Base-by-base conservation (phyloP, 1,140 invertebrate species). In the Pogonomyrmex californicus region DNA sequence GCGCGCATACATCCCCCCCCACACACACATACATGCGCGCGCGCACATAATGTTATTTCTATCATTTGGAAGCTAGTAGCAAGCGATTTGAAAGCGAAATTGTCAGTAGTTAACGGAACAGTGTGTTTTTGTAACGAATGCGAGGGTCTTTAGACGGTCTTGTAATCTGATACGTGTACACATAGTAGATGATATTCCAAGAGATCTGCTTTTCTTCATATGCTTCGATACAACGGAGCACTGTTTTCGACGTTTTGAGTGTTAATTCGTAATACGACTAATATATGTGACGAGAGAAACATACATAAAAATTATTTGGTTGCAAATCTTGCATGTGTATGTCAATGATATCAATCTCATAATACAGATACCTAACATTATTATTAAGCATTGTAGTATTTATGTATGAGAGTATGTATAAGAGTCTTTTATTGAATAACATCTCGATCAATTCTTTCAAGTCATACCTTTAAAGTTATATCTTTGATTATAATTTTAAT, bases 61-160 rank as follows among this genome's bases (percentile, higher is more conserved):
- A 68, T 5, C 30, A 17, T 30, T 60, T 33, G 23, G n/a, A 38
- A 65, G 44, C 7, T 23, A 38, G 58, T 51, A 49, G 14, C 33
- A 33, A 47, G 44, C n/a, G 76, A 81, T 70, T 71, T 44, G 10
- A 36, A 86, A 75, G 23, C 49, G 33, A 75, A 75, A 70, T 66
- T 76, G 41, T 65, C 47, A 33, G 33, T 63, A 41, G 10, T 49
- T 63, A 62, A 58, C 38, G 33, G 7, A 47, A 75, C 66, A 70
- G 83, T 58, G 49, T 86, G 87, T 88, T 88, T 86, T 88, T 88
- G 38, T 79, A 79, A 86, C 58, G 33, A 65, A 56, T 30, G 33
- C 54, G 44, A 82, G 56, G 23, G 77, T 86, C 83, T 86, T 76
- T 70, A 51, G 76, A 86, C 76, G 65, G 33, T 41, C 49, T 73